Evolutionary conservation across 2,888 invertebrate genomes (phyloP).

Genomic region (Petrolisthes manimaculis): DNA sequence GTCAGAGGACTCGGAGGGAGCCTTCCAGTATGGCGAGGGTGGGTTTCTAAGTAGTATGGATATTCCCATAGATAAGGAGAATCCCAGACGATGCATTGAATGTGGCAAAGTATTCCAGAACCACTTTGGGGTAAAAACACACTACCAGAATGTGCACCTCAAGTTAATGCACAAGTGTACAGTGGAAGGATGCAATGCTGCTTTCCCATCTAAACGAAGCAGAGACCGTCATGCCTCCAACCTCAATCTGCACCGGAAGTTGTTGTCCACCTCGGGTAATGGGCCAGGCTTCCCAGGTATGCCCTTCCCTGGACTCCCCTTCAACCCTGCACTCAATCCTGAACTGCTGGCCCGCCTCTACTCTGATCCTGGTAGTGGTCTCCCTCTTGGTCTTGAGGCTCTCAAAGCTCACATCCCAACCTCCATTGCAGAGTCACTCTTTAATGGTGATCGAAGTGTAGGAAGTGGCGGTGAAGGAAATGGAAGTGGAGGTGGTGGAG

Average conservation of each 20-base stretch:
- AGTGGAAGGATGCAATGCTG: constrained; percentile 93
- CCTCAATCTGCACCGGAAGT: constrained; percentile 88
- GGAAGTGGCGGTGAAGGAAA: constrained; percentile 72
- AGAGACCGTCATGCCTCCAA: constrained; percentile 94
- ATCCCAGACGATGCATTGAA: constrained; percentile 89
- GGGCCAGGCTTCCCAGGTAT: constrained; percentile 55
- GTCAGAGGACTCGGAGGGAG: constrained; percentile 63
- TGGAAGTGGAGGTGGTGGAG: constrained; percentile 70
- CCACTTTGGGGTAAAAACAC: constrained; percentile 91
- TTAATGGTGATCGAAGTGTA: constrained; percentile 74
- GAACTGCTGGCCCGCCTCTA: constrained; percentile 84
- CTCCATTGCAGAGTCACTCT: constrained; percentile 72
- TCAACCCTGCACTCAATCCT: constrained; percentile 78
- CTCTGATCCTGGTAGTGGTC: constrained; percentile 75
- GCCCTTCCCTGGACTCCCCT: constrained; percentile 62
- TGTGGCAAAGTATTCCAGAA: constrained; percentile 95
- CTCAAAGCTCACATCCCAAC: constrained; percentile 74
- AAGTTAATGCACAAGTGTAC: constrained; percentile 96
- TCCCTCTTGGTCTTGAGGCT: constrained; percentile 74
- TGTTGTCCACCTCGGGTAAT: constrained; percentile 79
- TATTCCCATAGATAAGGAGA: constrained; percentile 91
- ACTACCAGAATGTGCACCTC: constrained; percentile 94
- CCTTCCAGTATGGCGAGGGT: constrained; percentile 62
- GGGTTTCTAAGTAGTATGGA: constrained; percentile 72
- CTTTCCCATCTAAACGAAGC: constrained; percentile 92